Base-by-base conservation (phyloP, 2,797 vertebrate species). In the Cuculus canorus region DNA sequence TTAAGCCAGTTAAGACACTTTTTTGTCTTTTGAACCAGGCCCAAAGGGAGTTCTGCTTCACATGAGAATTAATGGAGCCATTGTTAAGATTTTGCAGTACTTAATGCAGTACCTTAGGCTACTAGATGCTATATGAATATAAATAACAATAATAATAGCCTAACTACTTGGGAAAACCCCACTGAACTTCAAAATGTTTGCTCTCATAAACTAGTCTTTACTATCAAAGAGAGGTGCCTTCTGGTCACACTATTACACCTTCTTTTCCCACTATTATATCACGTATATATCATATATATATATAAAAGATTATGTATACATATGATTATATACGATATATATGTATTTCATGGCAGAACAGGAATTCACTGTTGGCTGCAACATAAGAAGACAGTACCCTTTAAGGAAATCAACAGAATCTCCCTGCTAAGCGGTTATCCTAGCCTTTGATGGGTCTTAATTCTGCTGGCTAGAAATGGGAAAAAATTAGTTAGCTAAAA, bases 401-500 rank as follows among this genome's bases (percentile, higher is more conserved):
- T 18, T 35, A 59, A 84, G 0, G 2, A 61, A 61, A 47, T 25
- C 37, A 66, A 41, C 19, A 72, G 69, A 53, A 53, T 25, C 22
- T 72, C 37, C 30, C 28, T 61, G 21, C 39, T 54, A 70, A 85
- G 47, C 65, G 89, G n/a, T 71, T 57, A 70, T 87, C 24, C 19
- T 52, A 7, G 39, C 15, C 15, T 78, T 90, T 50, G 80, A 50
- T 32, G 21, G 48, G 8, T 68, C 59, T 83, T 69, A 65, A 64
- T 65, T 84, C 27, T 56, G 28, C 39, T 52, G 22, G 35, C 65
- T 94, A 82, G 94, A 93, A 91, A 33, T 73, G 66, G 90, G 94
- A 95, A 95, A 81, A 60, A 70, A 85, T 93, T 92, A 92, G 17
- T 32, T n/a, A 92, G 71, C 85, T 92, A 79, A 92, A 96, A 39